Evolutionary conservation across 2,888 invertebrate genomes (phyloP).

Genomic region (Hydrotaea cyrtoneurina): DNA sequence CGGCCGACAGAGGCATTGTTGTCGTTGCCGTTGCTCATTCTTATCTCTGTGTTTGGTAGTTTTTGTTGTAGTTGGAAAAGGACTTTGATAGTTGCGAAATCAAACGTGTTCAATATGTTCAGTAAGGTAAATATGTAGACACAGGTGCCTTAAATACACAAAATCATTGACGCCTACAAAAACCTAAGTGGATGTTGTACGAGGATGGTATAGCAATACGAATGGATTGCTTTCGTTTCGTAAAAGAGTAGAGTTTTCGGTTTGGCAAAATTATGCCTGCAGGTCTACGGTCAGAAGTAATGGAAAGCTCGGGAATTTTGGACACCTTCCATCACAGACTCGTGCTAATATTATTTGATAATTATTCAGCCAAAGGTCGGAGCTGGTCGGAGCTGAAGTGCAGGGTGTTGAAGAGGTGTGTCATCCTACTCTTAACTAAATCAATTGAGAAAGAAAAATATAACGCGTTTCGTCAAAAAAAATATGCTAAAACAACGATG

Average conservation of each 20-base stretch:
- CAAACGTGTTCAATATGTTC: slow-evolving; percentile 54
- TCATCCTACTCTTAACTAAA: too few relatives aligned
- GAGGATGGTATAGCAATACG: neutral
- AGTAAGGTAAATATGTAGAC: slow-evolving; percentile 56
- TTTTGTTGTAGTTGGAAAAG: slow-evolving; percentile 37
- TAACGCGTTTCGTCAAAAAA: too few relatives aligned
- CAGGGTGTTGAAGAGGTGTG: too few relatives aligned
- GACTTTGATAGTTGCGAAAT: slow-evolving; percentile 67
- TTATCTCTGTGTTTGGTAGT: neutral
- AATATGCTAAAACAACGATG: too few relatives aligned
- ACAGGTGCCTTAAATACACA: slow-evolving; percentile 71
- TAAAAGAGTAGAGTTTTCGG: neutral
- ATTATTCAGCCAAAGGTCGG: too few relatives aligned
- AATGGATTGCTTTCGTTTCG: neutral
- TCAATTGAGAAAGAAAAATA: too few relatives aligned
- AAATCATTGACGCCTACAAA: slow-evolving; percentile 70
- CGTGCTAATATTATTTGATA: too few relatives aligned
- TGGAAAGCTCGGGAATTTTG: too few relatives aligned
- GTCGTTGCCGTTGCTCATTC: neutral
- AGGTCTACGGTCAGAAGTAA: too few relatives aligned
- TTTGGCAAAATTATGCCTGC: too few relatives aligned
- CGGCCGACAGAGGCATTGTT: neutral
- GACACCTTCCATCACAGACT: too few relatives aligned
- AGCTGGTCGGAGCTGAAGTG: too few relatives aligned
- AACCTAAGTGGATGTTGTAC: slow-evolving; percentile 32